A percentile compares a stretch with the other conserved stretches of the same genome.
Conservation (phyloP, 2,888 invertebrate species). For the Melieria omissa region DNA sequence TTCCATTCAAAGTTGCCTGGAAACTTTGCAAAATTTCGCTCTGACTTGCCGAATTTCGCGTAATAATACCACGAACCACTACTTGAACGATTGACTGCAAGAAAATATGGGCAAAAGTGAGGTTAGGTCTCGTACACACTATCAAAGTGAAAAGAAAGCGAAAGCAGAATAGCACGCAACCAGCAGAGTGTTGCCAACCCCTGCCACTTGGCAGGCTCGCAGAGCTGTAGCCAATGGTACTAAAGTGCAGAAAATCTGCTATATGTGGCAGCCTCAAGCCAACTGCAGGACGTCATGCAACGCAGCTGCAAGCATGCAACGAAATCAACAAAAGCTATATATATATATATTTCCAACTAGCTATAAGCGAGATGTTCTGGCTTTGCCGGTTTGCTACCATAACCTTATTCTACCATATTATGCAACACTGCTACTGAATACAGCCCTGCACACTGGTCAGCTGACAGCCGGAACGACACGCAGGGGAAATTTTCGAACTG, state of each 20-base stretch:
- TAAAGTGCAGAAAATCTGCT: too few species aligned
- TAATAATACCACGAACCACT: conserved; percentile 24
- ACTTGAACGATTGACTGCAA: conserved; percentile 28
- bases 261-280: too few species aligned
- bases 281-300: too few species aligned
- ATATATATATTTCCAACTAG: neutral
- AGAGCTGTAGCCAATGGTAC: conserved; percentile 15
- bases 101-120: conserved; percentile 41
- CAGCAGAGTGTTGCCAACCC: conserved; percentile 8
- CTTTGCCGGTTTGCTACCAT: neutral
- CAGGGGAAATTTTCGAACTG: neutral
- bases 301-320: too few species aligned
- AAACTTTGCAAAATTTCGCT: conserved; percentile 5
- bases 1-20: conserved; percentile 7
- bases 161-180: conserved; percentile 12
- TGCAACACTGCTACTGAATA: conserved; percentile 17
- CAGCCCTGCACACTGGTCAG: conserved; percentile 13
- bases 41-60: conserved; percentile 25
- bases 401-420: conserved; percentile 8
- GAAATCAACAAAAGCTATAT: neutral
- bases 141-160: conserved; percentile 29
- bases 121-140: conserved; percentile 46
- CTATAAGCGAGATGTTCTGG: neutral
- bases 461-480: neutral
- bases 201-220: neutral